phyloP scores from a whole-genome alignment of 2,113 vertebrate species.

The Xenopus tropicalis region UCB_Xtro_10.0 CM004445.2:110860001-110860500 shows the following conservation, averaged over 20 bases:
- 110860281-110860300: background rate
- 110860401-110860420: background rate
- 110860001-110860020: no score
- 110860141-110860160: no score
- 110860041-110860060: no score
- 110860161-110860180: conserved; percentile 14
- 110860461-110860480: no score
- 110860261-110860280: conserved; percentile 7
- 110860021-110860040: no score
- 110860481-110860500: no score
- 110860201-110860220: conserved; percentile 31
- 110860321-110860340: conserved; percentile 16
- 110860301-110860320: conserved; percentile 11
- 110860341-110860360: conserved; percentile 17
- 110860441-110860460: no score
- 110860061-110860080: no score
- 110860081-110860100: no score
- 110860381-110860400: conserved; percentile 34
- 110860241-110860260: conserved; percentile 26
- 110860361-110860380: conserved; percentile 4
- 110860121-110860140: no score
- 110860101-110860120: no score
- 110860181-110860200: conserved; percentile 43
- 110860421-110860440: background rate
- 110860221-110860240: conserved; percentile 5